These are phyloP conservation scores for Cyaniris semiargus DNA, from an alignment of 2,888 invertebrate species.

Conservation along the genomic window DNA sequence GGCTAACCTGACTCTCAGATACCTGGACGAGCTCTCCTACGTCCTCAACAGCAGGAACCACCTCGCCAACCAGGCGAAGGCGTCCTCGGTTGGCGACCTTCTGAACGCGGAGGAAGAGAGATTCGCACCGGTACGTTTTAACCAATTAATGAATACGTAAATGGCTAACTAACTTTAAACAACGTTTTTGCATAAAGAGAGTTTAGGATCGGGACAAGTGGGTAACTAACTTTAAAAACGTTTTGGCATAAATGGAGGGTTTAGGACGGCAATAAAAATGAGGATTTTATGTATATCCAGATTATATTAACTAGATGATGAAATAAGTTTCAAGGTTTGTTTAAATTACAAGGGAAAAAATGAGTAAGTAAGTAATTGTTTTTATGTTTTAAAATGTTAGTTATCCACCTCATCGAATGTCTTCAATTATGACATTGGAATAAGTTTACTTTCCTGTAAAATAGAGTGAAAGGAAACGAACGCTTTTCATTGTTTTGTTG, in stretches of 20 bases:
- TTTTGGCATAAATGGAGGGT: too few relatives aligned
- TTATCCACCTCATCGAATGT: not conserved
- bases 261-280: too few relatives aligned
- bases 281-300: too few relatives aligned
- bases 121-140: slow-evolving; percentile 61
- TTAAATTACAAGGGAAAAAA: too few relatives aligned
- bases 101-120: slow-evolving; percentile 71
- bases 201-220: too few relatives aligned
- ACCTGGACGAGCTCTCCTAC: slow-evolving; percentile 77
- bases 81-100: slow-evolving; percentile 76
- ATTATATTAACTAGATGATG: too few relatives aligned
- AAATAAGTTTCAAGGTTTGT: too few relatives aligned
- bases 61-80: slow-evolving; percentile 66
- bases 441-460: slow-evolving; percentile 4
- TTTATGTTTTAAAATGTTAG: not conserved
- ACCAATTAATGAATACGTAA: too few relatives aligned
- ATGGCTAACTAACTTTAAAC: too few relatives aligned
- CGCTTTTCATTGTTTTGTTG: slow-evolving; percentile 3
- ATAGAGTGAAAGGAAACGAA: slow-evolving; percentile 17
- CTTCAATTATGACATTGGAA: not conserved
- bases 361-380: too few relatives aligned
- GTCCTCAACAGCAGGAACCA: slow-evolving; percentile 72
- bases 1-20: slow-evolving; percentile 73
- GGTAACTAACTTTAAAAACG: too few relatives aligned
- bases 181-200: too few relatives aligned